phyloP scores from a whole-genome alignment of 2,113 vertebrate genomes.

The Egretta garzetta region DNA sequence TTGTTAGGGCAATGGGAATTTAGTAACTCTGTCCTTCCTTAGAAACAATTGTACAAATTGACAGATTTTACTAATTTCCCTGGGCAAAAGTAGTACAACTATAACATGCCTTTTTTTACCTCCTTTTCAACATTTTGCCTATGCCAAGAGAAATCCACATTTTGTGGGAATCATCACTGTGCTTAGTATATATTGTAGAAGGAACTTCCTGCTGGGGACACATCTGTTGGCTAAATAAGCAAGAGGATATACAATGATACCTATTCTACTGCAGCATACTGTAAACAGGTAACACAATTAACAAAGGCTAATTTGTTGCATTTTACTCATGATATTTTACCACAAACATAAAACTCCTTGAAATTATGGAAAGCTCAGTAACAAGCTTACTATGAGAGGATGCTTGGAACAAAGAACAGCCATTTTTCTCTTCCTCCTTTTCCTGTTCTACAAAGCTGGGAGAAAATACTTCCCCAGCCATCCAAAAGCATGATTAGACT shows the following conservation, averaged over 20 bases:
- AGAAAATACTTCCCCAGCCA: background rate
- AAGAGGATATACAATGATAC: background rate
- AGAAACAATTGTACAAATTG: background rate
- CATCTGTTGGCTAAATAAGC: slow-evolving; percentile 29
- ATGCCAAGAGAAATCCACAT: background rate
- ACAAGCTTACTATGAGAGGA: background rate
- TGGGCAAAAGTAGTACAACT: background rate
- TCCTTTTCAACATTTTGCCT: background rate
- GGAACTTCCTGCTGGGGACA: background rate
- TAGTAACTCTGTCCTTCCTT: background rate
- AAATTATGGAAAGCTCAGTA: background rate
- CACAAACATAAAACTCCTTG: background rate
- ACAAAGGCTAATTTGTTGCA: background rate
- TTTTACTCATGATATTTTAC: background rate
- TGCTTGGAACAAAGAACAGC: background rate
- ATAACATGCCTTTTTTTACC: background rate
- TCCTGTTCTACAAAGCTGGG: background rate
- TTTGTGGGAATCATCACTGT: background rate
- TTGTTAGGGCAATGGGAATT: background rate
- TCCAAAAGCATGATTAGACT: background rate
- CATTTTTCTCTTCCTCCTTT: background rate
- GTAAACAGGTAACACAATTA: background rate
- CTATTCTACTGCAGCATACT: background rate
- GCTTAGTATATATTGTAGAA: background rate
- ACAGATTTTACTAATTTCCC: background rate